Evolutionary conservation across 2,888 invertebrate species (phyloP).

Genomic region (Eulithis prunata): DNA sequence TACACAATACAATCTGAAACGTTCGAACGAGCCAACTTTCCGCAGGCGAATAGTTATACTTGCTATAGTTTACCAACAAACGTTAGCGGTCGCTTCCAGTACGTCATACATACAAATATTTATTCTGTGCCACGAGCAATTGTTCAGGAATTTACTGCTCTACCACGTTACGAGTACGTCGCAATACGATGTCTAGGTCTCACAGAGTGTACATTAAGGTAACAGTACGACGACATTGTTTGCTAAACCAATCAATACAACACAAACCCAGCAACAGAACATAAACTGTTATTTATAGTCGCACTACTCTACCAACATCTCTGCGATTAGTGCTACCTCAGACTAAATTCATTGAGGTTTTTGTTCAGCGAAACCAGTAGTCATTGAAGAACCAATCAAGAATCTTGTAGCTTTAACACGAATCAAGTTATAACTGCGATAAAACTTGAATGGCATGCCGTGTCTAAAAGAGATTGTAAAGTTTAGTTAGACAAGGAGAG

Average conservation of each 20-base stretch:
- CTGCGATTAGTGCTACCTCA: background rate
- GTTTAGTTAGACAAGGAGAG: too few species aligned
- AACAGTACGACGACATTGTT: slow-evolving; percentile 3
- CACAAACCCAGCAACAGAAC: slow-evolving; percentile 15
- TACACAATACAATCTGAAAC: slow-evolving; percentile 33
- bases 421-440: too few species aligned
- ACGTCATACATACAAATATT: slow-evolving; percentile 17
- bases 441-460: too few species aligned
- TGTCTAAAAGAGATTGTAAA: too few species aligned
- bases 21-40: slow-evolving; percentile 54
- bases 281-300: slow-evolving; percentile 5
- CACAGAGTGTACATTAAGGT: slow-evolving; percentile 6
- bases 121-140: slow-evolving; percentile 19
- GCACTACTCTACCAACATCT: slow-evolving; percentile 3
- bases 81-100: slow-evolving; percentile 15
- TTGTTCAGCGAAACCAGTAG: slow-evolving; percentile 1
- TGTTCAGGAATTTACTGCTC: slow-evolving; percentile 34
- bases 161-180: slow-evolving; percentile 4
- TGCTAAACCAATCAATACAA: slow-evolving; percentile 8
- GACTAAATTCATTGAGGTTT: background rate
- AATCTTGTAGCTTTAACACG: too few species aligned
- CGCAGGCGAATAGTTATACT: slow-evolving; percentile 51
- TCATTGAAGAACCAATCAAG: background rate
- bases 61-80: slow-evolving; percentile 39
- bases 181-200: background rate